These are phyloP conservation scores for Hepsetus odoe DNA, from an alignment of 2,113 vertebrate species.

Conservation along the genomic window DNA sequence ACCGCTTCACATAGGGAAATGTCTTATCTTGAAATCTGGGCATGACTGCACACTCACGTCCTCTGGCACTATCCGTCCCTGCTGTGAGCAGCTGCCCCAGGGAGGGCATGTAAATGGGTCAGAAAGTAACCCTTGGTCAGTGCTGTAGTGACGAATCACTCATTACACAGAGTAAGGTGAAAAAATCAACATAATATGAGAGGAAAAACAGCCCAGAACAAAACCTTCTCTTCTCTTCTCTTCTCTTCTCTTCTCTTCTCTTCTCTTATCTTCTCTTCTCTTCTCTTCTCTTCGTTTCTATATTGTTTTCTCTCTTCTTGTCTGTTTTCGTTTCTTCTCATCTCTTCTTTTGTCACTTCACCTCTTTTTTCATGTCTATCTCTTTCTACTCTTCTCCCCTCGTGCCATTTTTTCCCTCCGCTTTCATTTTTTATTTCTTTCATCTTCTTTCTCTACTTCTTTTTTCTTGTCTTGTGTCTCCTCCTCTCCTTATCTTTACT, in stretches of 20 bases:
- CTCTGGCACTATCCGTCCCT: slow-evolving; percentile 16
- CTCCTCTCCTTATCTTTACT: background rate
- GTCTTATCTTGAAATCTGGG: slow-evolving; percentile 9
- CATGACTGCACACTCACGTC: background rate
- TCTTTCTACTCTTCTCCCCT: too few relatives aligned
- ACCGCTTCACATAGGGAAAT: background rate
- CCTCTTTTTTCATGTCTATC: background rate
- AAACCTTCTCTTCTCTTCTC: background rate
- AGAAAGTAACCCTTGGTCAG: slow-evolving; percentile 69
- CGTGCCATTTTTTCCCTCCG: background rate
- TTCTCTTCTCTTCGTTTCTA: background rate
- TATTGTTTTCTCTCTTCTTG: background rate
- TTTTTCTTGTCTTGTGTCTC: background rate
- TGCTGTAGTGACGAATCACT: slow-evolving; percentile 63
- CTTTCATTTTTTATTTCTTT: too few relatives aligned
- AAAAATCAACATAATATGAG: slow-evolving; percentile 53
- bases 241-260: background rate
- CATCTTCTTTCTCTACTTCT: background rate
- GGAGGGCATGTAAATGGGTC: slow-evolving; percentile 72
- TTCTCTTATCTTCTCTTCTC: background rate
- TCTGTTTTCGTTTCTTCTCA: background rate
- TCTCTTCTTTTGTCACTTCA: background rate
- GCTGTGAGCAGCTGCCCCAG: slow-evolving; percentile 58
- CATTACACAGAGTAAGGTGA: slow-evolving; percentile 40
- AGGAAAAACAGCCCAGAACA: background rate